Base-by-base conservation (phyloP, 1,140 invertebrate species). In the Meloidogyne chitwoodi region DNA sequence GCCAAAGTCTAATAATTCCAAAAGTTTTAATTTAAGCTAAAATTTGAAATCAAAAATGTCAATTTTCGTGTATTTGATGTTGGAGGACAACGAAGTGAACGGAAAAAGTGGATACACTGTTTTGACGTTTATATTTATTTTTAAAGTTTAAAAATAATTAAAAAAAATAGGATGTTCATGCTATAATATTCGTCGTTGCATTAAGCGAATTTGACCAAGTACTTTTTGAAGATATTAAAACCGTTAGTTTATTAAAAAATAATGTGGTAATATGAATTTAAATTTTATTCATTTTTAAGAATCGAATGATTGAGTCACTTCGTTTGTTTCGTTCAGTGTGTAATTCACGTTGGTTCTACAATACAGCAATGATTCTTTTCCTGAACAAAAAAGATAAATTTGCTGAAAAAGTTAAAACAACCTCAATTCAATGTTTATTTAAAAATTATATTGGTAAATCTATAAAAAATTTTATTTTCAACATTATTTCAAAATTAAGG, bases 41-140 rank as follows among this genome's bases (percentile, higher is more conserved):
- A 73, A 29, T 73, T 73, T 24, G 71, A 65, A 73, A 64, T 64
- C 0, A 73, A 73, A 64, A 64, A 64, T 19, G 71, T 73, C 24
- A 73, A 73, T 34, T 73, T 73, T 64, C 71, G 84, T 71, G 78
- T 86, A 41, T 87, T 87, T 77, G 85, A 86, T 69, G 84, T 86
- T 29, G 85, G 85, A 67, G 85, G 85, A 22, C 86, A 86, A 68
- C 76, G 94, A 85, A 98, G 95, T 67, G 97, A 99, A 89, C 91
- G 97, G 87, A 99, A 99, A 91, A 99, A 99, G 90, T 99, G 94
- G 77, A 96, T 96, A 84, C 94, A 96, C 88, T 96, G 94, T 89
- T 96, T 96, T 87, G 94, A 73, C 56, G 71, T 73, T 26, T 29
- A 34, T 64, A 31, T n/a, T 16, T 24, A n/a, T 10, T 24, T 27